Evolutionary conservation across 2,888 invertebrate genomes (phyloP).

Genomic region (Prosapia bicincta): DNA sequence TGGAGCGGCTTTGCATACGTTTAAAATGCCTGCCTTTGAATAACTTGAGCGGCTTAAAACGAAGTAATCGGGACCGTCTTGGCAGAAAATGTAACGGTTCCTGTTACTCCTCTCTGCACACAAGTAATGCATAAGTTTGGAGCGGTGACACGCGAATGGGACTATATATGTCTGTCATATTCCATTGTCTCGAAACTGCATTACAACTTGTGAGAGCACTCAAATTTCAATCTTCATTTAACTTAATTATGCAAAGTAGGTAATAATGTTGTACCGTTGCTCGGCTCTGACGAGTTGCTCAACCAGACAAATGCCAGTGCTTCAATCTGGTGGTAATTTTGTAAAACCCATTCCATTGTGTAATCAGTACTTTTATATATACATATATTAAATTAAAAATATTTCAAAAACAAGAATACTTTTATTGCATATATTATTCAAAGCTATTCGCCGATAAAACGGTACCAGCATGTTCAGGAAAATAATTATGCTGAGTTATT

Average conservation of each 20-base stretch:
- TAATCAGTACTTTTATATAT: no score
- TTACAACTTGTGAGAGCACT: not conserved
- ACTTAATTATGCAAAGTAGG: not conserved
- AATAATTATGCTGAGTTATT: no score
- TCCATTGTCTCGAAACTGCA: not conserved
- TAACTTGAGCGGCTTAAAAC: conserved; percentile 39
- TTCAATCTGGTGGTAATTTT: no score
- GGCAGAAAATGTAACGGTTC: conserved; percentile 17
- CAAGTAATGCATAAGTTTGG: conserved; percentile 25
- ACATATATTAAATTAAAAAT: no score
- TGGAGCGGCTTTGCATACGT: conserved; percentile 38
- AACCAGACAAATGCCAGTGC: no score
- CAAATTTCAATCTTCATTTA: conserved; percentile 2
- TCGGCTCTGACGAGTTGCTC: no score
- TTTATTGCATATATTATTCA: no score
- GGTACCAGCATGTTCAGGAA: no score
- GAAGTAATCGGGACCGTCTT: conserved; percentile 23
- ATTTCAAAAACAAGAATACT: no score
- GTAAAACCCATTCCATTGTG: no score
- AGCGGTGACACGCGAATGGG: not conserved
- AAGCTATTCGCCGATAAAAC: no score
- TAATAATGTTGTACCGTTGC: not conserved
- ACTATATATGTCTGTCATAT: not conserved
- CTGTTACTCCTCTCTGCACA: conserved; percentile 4
- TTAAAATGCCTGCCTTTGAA: conserved; percentile 39